Percentiles rank a stretch among this genome's conserved stretches.
These are phyloP conservation scores for Malaclemys terrapin DNA, from an alignment of 2,113 vertebrate species.

Conservation along the genomic window DNA sequence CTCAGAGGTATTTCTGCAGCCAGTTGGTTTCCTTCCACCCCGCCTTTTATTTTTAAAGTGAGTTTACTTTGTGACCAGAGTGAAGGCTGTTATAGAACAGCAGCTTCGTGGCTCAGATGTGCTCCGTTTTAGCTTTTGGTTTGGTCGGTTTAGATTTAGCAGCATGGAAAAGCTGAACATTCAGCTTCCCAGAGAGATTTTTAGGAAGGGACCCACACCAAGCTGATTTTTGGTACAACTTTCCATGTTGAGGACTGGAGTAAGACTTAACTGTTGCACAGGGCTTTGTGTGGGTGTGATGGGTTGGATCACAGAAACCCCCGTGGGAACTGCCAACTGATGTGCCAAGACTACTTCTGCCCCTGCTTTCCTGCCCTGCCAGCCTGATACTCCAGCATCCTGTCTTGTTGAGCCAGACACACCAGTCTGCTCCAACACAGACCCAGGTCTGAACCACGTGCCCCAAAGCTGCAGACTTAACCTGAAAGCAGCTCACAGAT, in stretches of 20 bases:
- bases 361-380: too few species aligned
- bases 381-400: too few species aligned
- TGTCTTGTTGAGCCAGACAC: too few species aligned
- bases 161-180: neutral
- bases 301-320: too few species aligned
- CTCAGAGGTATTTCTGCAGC: neutral
- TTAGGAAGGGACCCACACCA: neutral
- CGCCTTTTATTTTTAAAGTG: neutral
- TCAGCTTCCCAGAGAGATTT: neutral
- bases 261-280: neutral
- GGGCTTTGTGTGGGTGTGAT: too few species aligned
- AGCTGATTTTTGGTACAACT: neutral
- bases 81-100: neutral
- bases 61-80: rapidly evolving
- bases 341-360: too few species aligned
- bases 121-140: neutral
- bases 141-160: neutral
- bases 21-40: neutral
- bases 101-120: neutral
- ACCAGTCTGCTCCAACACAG: too few species aligned
- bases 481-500: too few species aligned
- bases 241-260: neutral
- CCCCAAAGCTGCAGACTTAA: too few species aligned
- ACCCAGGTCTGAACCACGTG: too few species aligned
- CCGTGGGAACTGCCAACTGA: too few species aligned